Evolutionary conservation across 1,140 invertebrate genomes (phyloP), one percentile per base, ranked within the genome.

Genomic region (Bombus polaris): DNA sequence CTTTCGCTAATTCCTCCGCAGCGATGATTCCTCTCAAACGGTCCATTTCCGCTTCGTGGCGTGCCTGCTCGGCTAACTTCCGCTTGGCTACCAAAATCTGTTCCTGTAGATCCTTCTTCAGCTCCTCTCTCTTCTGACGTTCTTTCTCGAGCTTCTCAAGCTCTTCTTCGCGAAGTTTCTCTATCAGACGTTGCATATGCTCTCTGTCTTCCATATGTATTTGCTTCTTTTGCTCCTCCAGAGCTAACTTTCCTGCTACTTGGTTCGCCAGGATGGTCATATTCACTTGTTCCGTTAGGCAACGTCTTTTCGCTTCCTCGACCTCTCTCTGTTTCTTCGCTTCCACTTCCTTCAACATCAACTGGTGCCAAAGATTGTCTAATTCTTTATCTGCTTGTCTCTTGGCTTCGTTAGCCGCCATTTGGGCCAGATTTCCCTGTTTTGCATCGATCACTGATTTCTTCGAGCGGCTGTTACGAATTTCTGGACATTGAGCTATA

Each of bases 351-450:
- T 75, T 90, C 80, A 92, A 32, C 93, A 91, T 92, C 73, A 92
- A 37, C 15, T 84, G 47, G 44, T 92, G 89, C 92, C 93, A 93
- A 13, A 93, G 42, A 6, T 9, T 44, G 42, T 94, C 91, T 32
- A 91, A 59, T 42, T 92, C 86, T 13, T 57, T 88, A 28, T 92
- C 91, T 3, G 83, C 83, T 18, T 84, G 74, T 22, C 74, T 87
- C 59, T 83, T 85, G 0, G 84, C 81, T 18, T 78, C 84, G 78
- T 94, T 94, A 15, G 93, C 90, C 44, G 90, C 85, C 65, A 94
- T 94, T 78, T 95, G 94, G 12, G 79, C 86, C 13, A 91, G 76
- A 73, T 95, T 95, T n/a, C 88, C 90, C 22, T 80, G 81, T 77
- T 95, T 95, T 15, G 87, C 90, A 22, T 94, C 91, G 13, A 84